phyloP scores from a whole-genome alignment of 2,797 vertebrate genomes.

The Arnoldichthys spilopterus region DNA sequence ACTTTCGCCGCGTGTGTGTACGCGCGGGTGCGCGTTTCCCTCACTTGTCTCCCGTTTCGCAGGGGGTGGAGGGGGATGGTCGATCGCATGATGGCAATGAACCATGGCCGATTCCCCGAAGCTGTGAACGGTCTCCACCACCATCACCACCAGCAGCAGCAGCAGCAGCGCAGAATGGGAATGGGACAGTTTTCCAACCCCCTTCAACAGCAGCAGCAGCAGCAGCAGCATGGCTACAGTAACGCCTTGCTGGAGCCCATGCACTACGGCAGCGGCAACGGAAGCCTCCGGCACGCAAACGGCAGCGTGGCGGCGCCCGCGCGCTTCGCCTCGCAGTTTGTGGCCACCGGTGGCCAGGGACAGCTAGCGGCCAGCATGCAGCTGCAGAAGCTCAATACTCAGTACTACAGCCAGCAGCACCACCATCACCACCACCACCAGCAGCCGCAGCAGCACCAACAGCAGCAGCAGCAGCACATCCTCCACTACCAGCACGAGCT shows the following conservation, averaged over 20 bases:
- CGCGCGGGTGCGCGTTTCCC: not conserved
- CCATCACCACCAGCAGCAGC: conserved; percentile 71
- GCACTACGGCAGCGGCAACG: conserved; percentile 82
- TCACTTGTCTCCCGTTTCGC: not conserved
- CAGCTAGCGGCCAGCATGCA: conserved; percentile 88
- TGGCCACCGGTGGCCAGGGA: conserved; percentile 69
- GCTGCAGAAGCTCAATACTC: conserved; percentile 89
- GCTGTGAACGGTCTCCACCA: conserved; percentile 83
- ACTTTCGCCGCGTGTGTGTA: not conserved
- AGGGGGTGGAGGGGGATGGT: conserved; percentile 71
- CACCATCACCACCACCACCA: conserved; percentile 83
- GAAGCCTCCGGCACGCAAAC: conserved; percentile 80
- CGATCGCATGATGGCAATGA: conserved; percentile 90
- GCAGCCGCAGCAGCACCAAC: conserved; percentile 85
- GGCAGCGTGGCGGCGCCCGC: conserved; percentile 77
- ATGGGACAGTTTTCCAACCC: conserved; percentile 84
- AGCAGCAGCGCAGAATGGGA: conserved; percentile 76
- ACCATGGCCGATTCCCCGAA: conserved; percentile 88
- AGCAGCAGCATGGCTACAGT: conserved; percentile 80
- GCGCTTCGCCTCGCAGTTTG: conserved; percentile 68
- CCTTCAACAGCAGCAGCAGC: conserved; percentile 76
- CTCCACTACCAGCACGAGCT: conserved; percentile 87
- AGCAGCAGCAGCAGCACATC: conserved; percentile 85
- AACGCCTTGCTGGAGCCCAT: conserved; percentile 82
- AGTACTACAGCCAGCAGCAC: conserved; percentile 87